phyloP scores from a whole-genome alignment of 1,140 invertebrate species.

The Sycophila sp. region DNA sequence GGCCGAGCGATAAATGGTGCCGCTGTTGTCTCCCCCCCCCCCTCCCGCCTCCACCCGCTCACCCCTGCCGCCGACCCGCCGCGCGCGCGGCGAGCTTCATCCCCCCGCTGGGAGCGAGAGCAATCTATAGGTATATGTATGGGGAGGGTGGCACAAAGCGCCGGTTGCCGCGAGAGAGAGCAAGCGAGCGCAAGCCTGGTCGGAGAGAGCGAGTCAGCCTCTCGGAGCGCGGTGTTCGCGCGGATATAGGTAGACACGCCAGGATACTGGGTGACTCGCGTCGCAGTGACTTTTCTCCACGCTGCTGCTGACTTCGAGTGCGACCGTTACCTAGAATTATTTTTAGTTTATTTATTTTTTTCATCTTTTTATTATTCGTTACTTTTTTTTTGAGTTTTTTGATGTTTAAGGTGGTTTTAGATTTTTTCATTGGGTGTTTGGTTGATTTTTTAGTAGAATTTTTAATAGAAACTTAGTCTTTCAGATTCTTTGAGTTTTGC shows the following conservation, averaged over 20 bases:
- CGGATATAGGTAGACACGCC: too few species aligned
- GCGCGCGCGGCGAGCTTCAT: slow-evolving; percentile 12
- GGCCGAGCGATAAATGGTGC: slow-evolving; percentile 60
- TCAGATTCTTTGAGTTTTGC: too few species aligned
- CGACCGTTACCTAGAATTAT: too few species aligned
- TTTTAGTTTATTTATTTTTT: too few species aligned
- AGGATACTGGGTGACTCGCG: too few species aligned
- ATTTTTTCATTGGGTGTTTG: too few species aligned
- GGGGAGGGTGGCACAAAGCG: not conserved
- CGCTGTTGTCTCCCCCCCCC: slow-evolving; percentile 43
- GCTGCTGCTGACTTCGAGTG: not conserved
- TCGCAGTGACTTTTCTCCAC: too few species aligned
- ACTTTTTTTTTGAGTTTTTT: too few species aligned
- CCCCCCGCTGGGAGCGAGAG: slow-evolving; percentile 24
- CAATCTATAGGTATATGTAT: not conserved
- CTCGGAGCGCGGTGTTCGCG: slow-evolving; percentile 2
- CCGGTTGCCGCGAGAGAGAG: not conserved
- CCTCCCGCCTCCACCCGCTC: slow-evolving; percentile 18
- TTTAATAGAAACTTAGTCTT: too few species aligned
- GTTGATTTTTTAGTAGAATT: too few species aligned
- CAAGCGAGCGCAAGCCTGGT: not conserved
- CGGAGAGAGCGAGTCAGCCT: not conserved
- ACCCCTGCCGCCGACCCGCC: not conserved
- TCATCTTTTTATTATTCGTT: too few species aligned
- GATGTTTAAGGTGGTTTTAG: too few species aligned